A percentile compares a stretch with the other conserved stretches of the same genome.
These are phyloP conservation scores for Oreochromis mossambicus DNA, from an alignment of 2,797 vertebrate genomes.

Conservation along the genomic window DNA sequence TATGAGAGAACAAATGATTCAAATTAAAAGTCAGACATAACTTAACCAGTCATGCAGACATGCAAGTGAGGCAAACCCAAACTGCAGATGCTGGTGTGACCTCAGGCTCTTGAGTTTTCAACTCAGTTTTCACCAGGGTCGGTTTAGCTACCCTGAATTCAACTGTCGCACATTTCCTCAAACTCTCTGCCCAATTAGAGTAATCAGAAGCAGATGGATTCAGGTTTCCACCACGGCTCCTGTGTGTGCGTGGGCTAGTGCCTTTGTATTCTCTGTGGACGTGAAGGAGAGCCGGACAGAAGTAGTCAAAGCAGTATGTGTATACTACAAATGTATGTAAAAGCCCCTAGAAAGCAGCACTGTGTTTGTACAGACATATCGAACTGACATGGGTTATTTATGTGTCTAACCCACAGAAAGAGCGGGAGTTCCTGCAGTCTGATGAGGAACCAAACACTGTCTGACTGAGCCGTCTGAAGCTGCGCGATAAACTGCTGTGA, in stretches of 20 bases:
- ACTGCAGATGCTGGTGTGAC: slow-evolving; percentile 8
- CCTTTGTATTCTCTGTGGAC: slow-evolving; percentile 5
- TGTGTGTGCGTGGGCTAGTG: neutral
- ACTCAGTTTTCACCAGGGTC: slow-evolving; percentile 65
- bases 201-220: slow-evolving; percentile 72
- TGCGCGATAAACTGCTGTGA: slow-evolving; percentile 29
- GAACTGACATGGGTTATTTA: slow-evolving; percentile 59
- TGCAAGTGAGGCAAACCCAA: neutral
- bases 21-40: slow-evolving; percentile 51
- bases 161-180: slow-evolving; percentile 68
- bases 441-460: slow-evolving; percentile 51
- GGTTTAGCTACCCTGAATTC: slow-evolving; percentile 56
- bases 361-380: slow-evolving; percentile 41
- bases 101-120: slow-evolving; percentile 50
- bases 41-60: slow-evolving; percentile 3
- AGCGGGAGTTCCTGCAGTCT: slow-evolving; percentile 41
- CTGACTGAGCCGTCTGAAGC: neutral
- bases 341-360: slow-evolving; percentile 3
- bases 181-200: slow-evolving; percentile 55
- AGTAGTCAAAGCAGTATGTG: neutral
- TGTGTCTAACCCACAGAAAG: slow-evolving; percentile 45
- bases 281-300: neutral
- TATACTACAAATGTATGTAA: neutral
- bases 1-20: slow-evolving; percentile 44
- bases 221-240: slow-evolving; percentile 21